Base-by-base conservation (phyloP, 2,797 vertebrate genomes). In the Decapterus maruadsi region DNA sequence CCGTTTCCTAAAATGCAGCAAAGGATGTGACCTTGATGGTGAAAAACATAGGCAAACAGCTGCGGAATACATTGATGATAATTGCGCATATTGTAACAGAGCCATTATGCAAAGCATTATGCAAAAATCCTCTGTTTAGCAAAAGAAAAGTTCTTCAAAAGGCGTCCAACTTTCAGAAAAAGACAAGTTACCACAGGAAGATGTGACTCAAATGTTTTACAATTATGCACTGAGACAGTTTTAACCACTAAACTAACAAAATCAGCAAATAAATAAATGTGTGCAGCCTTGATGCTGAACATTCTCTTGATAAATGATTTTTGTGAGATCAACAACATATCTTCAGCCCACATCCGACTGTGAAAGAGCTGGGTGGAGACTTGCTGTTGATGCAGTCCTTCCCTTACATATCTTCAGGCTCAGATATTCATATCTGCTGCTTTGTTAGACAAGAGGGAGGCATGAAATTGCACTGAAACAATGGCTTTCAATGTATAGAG, bases 61-160 rank as follows among this genome's bases (percentile, higher is more conserved):
- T 80, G 83, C 34, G 48, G 61, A 68, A 57, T 59, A 56, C 70
- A 77, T 43, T 82, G 73, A 83, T 77, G 77, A 64, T 87, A 78
- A 89, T 80, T 76, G 73, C 59, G 59, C 80, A 81, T 81, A 74
- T 75, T 80, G 36, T 74, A 71, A 63, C 38, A 11, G 31, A 54
- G 29, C 53, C 13, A 77, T 87, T 87, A 82, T 89, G 85, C 76
- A 79, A 81, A 86, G 67, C 51, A 79, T 61, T 29, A 53, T 76
- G 59, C 68, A 67, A 58, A 85, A 77, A 48, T 2, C 1, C 11
- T 20, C 26, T n/a, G 36, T 80, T 74, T 36, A 34, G 31, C 19
- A 34, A 66, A 45, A 45, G 22, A 14, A 70, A 42, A 11, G 16
- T 46, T 71, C 62, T 64, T 74, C 40, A 77, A 46, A 63, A 75